phyloP scores from a whole-genome alignment of 2,113 vertebrate species.

The Myotis davidii region DNA sequence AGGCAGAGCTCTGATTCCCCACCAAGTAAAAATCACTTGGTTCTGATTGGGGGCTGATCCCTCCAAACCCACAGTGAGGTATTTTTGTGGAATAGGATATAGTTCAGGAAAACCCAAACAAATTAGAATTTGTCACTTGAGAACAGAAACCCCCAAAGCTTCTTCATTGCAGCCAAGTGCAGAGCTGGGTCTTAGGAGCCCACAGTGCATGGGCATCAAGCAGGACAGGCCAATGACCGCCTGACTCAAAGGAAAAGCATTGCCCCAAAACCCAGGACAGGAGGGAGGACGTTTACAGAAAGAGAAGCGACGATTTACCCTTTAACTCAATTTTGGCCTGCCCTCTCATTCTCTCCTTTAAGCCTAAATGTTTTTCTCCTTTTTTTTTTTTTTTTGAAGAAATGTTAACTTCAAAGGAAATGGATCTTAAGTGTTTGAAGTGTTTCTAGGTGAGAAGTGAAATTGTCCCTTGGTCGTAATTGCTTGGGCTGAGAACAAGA shows the following conservation, averaged over 20 bases:
- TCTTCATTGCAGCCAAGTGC: neutral
- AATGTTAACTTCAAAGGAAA: conserved; percentile 58
- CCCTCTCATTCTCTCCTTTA: neutral
- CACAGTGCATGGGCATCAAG: neutral
- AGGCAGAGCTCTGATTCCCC: neutral
- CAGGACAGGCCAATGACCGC: neutral
- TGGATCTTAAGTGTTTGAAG: conserved; percentile 23
- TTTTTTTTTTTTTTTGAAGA: neutral
- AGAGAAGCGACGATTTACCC: neutral
- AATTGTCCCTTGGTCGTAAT: conserved; percentile 29
- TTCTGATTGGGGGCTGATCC: neutral
- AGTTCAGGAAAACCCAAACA: neutral
- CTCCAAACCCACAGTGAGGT: neutral
- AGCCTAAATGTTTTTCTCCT: neutral
- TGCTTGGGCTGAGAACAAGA: conserved; percentile 36
- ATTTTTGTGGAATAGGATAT: neutral
- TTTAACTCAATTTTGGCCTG: neutral
- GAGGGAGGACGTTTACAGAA: neutral
- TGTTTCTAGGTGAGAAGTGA: conserved; percentile 51
- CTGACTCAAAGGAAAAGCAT: neutral
- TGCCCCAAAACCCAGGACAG: neutral
- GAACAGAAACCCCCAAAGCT: neutral
- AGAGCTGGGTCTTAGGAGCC: neutral
- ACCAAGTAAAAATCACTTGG: neutral
- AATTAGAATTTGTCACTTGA: neutral